Evolutionary conservation across 1,140 invertebrate genomes (phyloP).

Genomic region (Drosophila novamexicana): DNA sequence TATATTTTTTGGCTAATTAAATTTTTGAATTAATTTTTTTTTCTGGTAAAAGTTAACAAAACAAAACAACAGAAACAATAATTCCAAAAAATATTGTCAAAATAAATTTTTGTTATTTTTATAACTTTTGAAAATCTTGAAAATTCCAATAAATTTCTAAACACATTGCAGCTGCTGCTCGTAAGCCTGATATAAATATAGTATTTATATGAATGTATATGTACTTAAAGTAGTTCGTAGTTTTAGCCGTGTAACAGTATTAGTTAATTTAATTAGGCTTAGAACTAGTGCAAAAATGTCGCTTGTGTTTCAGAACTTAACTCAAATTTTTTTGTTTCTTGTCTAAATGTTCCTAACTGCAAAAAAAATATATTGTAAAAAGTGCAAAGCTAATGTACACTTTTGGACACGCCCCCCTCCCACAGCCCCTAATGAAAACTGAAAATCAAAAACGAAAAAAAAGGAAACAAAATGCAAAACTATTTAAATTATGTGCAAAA

Average conservation of each 20-base stretch:
- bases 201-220: slow-evolving; percentile 26
- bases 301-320: slow-evolving; percentile 28
- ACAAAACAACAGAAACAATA: not conserved
- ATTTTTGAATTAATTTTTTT: no score
- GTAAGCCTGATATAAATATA: slow-evolving; percentile 13
- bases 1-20: no score
- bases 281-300: slow-evolving; percentile 44
- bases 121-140: not conserved
- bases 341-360: slow-evolving; percentile 69
- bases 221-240: slow-evolving; percentile 47
- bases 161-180: slow-evolving; percentile 5
- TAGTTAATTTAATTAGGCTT: slow-evolving; percentile 80
- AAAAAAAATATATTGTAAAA: slow-evolving; percentile 65
- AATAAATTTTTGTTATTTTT: not conserved
- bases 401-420: slow-evolving; percentile 39
- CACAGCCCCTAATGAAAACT: slow-evolving; percentile 19
- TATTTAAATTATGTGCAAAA: slow-evolving; percentile 81
- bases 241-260: slow-evolving; percentile 78
- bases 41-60: no score
- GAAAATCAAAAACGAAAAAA: slow-evolving; percentile 51
- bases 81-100: not conserved
- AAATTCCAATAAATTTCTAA: not conserved
- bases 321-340: slow-evolving; percentile 46
- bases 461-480: slow-evolving; percentile 52
- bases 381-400: slow-evolving; percentile 60